Evolutionary conservation across 2,797 vertebrate species (phyloP).

Genomic region (Poliocrania exsul): DNA sequence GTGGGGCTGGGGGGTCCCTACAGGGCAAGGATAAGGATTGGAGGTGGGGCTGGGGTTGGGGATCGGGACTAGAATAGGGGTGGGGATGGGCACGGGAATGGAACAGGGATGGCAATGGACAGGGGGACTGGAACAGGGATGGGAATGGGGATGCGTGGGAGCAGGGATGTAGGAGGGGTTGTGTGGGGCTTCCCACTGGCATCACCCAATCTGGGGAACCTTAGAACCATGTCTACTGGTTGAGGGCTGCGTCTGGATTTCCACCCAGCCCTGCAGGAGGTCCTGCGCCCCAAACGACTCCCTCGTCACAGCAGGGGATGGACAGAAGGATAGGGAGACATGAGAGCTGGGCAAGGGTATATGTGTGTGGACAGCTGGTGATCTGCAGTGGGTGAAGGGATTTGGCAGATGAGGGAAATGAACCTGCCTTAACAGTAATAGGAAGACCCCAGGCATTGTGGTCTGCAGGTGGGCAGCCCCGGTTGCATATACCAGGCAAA

Average conservation of each 20-base stretch:
- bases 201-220: neutral
- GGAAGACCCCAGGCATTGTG: neutral
- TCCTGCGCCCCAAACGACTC: neutral
- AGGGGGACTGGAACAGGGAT: neutral
- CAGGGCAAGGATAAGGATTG: neutral
- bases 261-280: neutral
- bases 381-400: neutral
- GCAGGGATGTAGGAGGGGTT: neutral
- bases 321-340: neutral
- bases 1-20: no score
- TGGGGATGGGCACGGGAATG: no score
- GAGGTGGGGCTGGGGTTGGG: neutral
- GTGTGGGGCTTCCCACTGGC: rapidly evolving
- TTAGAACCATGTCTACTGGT: neutral
- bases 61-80: no score
- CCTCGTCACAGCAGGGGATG: neutral
- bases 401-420: neutral
- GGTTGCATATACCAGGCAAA: rapidly evolving
- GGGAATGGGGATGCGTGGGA: neutral
- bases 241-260: neutral
- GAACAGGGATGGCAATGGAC: neutral
- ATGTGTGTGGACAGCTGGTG: neutral
- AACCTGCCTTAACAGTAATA: neutral
- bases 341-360: rapidly evolving
- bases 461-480: neutral